Conservation (phyloP, 1,140 invertebrate species). For the Dreissena polymorpha region DNA sequence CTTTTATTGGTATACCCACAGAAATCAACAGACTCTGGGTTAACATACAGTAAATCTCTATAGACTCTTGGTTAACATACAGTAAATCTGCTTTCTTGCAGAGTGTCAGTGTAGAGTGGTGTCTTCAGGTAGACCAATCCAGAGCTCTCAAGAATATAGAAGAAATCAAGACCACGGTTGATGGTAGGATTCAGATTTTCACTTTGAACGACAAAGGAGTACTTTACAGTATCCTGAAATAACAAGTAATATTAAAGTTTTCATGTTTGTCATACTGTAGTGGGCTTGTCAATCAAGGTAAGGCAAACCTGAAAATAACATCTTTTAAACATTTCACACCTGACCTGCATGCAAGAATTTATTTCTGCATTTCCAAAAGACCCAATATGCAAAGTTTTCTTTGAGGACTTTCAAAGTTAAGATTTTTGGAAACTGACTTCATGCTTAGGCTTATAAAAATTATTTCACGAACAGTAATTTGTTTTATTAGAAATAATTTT, state of each 20-base stretch:
- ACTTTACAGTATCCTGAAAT: slow-evolving; percentile 64
- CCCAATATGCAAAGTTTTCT: too few relatives aligned
- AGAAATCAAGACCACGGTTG: slow-evolving; percentile 62
- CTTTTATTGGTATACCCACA: too few relatives aligned
- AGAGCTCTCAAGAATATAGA: slow-evolving; percentile 66
- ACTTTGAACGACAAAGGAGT: slow-evolving; percentile 54
- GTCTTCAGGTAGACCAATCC: slow-evolving; percentile 63
- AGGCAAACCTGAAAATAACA: not conserved
- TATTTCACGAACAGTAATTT: not conserved
- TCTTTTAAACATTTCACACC: not conserved
- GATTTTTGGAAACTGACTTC: too few relatives aligned
- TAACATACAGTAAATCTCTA: too few relatives aligned
- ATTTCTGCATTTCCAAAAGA: too few relatives aligned
- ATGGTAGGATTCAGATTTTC: slow-evolving; percentile 50
- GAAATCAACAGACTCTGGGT: too few relatives aligned
- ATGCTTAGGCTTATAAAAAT: not conserved
- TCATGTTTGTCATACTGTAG: too few relatives aligned
- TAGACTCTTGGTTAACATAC: too few relatives aligned
- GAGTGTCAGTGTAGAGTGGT: slow-evolving; percentile 53
- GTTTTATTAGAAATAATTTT: too few relatives aligned
- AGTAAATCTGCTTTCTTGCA: slow-evolving; percentile 29
- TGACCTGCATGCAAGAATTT: not conserved
- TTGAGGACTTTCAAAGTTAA: too few relatives aligned
- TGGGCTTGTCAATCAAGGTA: too few relatives aligned
- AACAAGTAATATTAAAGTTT: not conserved